phyloP scores from a whole-genome alignment of 2,888 invertebrate species.

The Amphipoea lucens region DNA sequence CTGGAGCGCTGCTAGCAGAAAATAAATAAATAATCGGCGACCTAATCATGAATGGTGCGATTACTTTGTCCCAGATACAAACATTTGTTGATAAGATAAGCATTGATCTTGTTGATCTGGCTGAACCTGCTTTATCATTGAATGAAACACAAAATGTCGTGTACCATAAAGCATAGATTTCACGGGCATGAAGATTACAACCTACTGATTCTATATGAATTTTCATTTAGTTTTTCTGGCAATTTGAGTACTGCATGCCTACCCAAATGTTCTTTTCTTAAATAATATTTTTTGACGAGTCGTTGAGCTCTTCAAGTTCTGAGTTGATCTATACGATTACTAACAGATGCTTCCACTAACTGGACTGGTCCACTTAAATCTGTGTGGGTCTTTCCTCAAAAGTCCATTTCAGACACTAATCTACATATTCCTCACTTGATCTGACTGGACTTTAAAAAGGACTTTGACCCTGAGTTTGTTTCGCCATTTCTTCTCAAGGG shows the following conservation, averaged over 20 bases:
- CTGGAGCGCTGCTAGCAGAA: not conserved
- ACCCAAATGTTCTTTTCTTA: not conserved
- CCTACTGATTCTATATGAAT: not conserved
- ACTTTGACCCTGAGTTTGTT: not conserved
- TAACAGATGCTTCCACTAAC: not conserved
- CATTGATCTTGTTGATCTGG: slow-evolving; percentile 58
- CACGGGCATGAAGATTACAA: slow-evolving; percentile 3
- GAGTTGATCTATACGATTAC: not conserved
- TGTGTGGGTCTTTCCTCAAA: not conserved
- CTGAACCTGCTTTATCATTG: slow-evolving; percentile 30
- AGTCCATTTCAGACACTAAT: not conserved
- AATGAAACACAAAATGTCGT: slow-evolving; percentile 38
- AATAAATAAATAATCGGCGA: slow-evolving; percentile 22
- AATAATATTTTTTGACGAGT: not conserved
- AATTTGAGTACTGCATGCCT: not conserved
- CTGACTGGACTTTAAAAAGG: no score
- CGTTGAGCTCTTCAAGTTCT: not conserved
- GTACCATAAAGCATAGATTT: slow-evolving; percentile 14
- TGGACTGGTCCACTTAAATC: not conserved
- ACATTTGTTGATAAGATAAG: slow-evolving; percentile 47
- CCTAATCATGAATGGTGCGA: slow-evolving; percentile 35
- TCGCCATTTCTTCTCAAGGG: not conserved
- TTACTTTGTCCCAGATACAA: slow-evolving; percentile 41
- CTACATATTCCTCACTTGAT: no score
- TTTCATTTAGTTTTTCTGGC: not conserved